A percentile compares a stretch with the other conserved stretches of the same genome.
Conservation (phyloP, 1,140 invertebrate genomes). For the Polyergus mexicanus region DNA sequence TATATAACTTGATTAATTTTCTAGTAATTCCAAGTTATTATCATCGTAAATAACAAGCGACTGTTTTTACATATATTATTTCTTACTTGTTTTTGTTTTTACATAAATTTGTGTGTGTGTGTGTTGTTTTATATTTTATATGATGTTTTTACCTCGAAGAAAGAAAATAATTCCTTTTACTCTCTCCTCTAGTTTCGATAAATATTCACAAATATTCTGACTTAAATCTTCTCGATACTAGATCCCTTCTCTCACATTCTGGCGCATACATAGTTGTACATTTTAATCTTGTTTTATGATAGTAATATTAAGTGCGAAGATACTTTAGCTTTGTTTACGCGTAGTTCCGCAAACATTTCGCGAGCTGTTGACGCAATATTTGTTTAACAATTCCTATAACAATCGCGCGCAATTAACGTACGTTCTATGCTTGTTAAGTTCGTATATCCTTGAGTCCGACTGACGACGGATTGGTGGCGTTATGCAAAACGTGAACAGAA, state of each 20-base stretch:
- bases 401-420: conserved; percentile 37
- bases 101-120: not conserved
- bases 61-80: not conserved
- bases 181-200: not conserved
- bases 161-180: not conserved
- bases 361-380: conserved; percentile 11
- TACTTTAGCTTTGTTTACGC: conserved; percentile 16
- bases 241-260: not conserved
- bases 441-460: conserved; percentile 27
- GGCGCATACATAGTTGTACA: not conserved
- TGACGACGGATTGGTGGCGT: not conserved
- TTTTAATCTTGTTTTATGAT: not conserved
- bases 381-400: conserved; percentile 42
- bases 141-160: too few species aligned
- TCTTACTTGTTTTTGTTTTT: not conserved
- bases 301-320: not conserved
- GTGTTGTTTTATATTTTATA: not conserved
- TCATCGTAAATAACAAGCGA: not conserved
- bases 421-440: conserved; percentile 31
- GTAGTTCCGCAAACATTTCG: conserved; percentile 41
- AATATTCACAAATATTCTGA: not conserved
- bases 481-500: conserved; percentile 49
- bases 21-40: not conserved
- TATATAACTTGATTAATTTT: not conserved
- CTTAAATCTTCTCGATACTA: not conserved